A percentile compares a stretch with the other conserved stretches of the same genome.
phyloP scores from a whole-genome alignment of 2,888 invertebrate species.

The Helicoverpa assulta region DNA sequence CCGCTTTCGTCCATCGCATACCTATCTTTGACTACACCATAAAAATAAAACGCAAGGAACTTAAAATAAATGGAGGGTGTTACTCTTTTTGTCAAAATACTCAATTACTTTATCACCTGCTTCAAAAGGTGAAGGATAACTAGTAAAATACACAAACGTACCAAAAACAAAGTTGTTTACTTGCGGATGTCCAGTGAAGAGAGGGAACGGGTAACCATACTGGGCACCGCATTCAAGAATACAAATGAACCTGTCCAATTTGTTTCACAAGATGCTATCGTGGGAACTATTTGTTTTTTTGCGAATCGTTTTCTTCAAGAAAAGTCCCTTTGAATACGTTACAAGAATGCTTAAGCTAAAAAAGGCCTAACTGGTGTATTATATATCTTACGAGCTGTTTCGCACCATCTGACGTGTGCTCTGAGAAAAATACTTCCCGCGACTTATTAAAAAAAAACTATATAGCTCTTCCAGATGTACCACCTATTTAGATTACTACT shows the following conservation, averaged over 20 bases:
- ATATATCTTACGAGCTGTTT: no score
- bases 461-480: no score
- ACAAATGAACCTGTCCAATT: conserved; percentile 5
- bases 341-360: neutral
- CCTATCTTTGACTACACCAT: no score
- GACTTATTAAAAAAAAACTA: no score
- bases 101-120: neutral
- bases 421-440: no score
- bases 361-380: neutral
- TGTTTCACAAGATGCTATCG: conserved; percentile 8
- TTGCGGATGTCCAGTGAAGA: conserved; percentile 3
- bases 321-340: neutral
- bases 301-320: neutral
- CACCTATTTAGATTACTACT: no score
- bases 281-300: conserved; percentile 18
- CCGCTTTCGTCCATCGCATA: no score
- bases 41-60: no score
- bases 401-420: no score
- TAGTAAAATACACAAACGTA: neutral
- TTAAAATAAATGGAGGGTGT: neutral
- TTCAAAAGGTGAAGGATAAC: conserved; percentile 14
- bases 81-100: neutral
- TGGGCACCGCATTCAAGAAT: conserved; percentile 4
- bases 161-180: conserved; percentile 1
- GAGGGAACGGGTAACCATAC: conserved; percentile 4